phyloP scores from a whole-genome alignment of 1,140 invertebrate genomes.

The Drosophila tani region DNA sequence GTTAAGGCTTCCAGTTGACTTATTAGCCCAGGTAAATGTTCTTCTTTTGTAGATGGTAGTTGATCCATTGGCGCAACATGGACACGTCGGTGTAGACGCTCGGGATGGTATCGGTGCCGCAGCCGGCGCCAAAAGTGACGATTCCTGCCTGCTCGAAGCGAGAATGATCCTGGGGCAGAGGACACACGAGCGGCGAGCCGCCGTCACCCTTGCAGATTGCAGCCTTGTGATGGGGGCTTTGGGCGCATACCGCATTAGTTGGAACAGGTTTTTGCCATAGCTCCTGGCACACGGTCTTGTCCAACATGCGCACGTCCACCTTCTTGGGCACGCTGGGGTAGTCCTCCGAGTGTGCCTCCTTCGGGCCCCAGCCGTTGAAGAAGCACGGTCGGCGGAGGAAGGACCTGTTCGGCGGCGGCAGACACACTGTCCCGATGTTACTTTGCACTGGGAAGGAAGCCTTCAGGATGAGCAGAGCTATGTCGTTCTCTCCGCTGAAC shows the following conservation, averaged over 20 bases:
- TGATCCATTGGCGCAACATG: conserved; percentile 41
- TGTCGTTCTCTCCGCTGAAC: conserved; percentile 16
- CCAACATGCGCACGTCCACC: conserved; percentile 86
- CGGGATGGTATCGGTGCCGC: conserved; percentile 88
- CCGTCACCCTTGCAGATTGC: conserved; percentile 90
- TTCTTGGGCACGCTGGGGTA: conserved; percentile 87
- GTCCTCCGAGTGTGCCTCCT: neutral
- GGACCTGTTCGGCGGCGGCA: neutral
- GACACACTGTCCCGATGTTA: conserved; percentile 41
- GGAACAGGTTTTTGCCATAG: conserved; percentile 70
- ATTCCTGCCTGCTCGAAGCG: conserved; percentile 88
- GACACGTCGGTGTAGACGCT: conserved; percentile 91
- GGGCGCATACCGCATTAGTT: conserved; percentile 85
- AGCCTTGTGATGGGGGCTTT: conserved; percentile 89
- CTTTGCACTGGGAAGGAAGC: neutral
- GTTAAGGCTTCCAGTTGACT: no score
- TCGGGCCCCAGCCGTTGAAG: conserved; percentile 47
- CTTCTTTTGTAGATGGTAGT: neutral
- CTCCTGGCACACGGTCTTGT: conserved; percentile 81
- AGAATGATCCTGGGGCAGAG: conserved; percentile 84
- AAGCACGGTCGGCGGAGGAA: conserved; percentile 10
- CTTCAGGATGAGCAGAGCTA: conserved; percentile 38
- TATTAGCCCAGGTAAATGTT: neutral
- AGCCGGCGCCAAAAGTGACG: conserved; percentile 88
- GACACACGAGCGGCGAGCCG: conserved; percentile 89